A percentile compares a stretch with the other conserved stretches of the same genome.
Evolutionary conservation across 2,888 invertebrate species (phyloP).

Genomic region (Glomeris marginata): DNA sequence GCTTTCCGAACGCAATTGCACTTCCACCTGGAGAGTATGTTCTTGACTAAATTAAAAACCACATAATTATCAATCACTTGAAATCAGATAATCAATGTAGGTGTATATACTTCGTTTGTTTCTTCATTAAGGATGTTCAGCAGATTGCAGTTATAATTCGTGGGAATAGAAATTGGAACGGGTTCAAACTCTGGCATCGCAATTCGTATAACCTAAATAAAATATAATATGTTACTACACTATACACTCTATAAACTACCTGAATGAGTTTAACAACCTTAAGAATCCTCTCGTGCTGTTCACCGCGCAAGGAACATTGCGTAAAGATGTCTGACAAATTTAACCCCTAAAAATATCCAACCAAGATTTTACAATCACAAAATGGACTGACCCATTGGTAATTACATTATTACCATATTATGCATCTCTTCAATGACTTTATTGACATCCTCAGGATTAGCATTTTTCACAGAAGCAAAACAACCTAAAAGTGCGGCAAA

Average conservation of each 20-base stretch:
- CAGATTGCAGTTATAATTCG: not conserved
- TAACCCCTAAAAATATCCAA: constrained; percentile 5
- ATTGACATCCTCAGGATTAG: no score
- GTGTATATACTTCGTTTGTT: not conserved
- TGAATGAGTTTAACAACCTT: not conserved
- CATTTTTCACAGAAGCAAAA: no score
- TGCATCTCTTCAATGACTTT: no score
- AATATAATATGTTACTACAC: no score
- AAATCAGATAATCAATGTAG: no score
- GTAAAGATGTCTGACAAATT: constrained; percentile 3
- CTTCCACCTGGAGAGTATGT: not conserved
- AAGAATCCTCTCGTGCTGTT: constrained; percentile 7
- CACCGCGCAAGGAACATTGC: constrained; percentile 6
- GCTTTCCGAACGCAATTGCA: no score
- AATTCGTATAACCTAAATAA: constrained; percentile 1
- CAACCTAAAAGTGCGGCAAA: not conserved
- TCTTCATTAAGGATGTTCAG: constrained; percentile 6
- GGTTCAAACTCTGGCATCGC: constrained; percentile 7
- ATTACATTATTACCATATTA: no score
- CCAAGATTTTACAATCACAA: not conserved
- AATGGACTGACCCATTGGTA: not conserved
- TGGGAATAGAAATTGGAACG: not conserved
- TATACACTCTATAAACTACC: not conserved
- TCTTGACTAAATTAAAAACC: no score
- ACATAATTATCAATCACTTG: no score